A percentile compares a stretch with the other conserved stretches of the same genome.
Conservation (phyloP, 2,113 vertebrate species). For the Pygoscelis adeliae region DNA sequence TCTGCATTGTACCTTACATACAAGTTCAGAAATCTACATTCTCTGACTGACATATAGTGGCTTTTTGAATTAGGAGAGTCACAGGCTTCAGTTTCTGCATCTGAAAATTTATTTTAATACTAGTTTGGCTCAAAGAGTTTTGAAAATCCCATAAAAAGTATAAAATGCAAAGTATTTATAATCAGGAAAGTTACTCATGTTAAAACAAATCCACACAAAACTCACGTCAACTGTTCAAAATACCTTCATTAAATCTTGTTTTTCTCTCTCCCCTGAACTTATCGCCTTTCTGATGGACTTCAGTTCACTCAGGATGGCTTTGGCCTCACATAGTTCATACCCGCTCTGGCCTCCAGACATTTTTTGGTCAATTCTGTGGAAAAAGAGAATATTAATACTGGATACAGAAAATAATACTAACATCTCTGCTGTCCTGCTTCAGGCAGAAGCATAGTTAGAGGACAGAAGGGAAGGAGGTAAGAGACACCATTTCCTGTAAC, state of each 20-base stretch:
- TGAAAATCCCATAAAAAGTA: background rate
- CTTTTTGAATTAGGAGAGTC: background rate
- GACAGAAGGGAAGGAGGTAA: background rate
- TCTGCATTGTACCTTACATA: background rate
- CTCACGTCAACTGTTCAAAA: background rate
- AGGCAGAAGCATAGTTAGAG: background rate
- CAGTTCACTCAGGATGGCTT: conserved; percentile 84
- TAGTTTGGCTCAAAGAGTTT: background rate
- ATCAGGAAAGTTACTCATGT: background rate
- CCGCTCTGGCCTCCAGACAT: conserved; percentile 85
- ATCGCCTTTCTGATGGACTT: conserved; percentile 84
- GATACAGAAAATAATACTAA: background rate
- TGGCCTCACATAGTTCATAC: conserved; percentile 84
- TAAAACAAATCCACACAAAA: background rate
- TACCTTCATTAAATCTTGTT: conserved; percentile 87
- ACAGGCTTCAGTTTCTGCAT: background rate
- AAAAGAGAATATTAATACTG: background rate
- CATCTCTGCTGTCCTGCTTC: background rate
- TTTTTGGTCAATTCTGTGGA: conserved; percentile 85
- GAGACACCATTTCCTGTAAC: background rate
- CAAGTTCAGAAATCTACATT: background rate
- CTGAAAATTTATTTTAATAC: background rate
- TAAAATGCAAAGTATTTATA: background rate
- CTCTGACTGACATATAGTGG: background rate
- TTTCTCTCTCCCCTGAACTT: conserved; percentile 85